Evolutionary conservation across 2,113 vertebrate genomes (phyloP), one percentile per base, ranked within the genome.

Genomic region (Zosterops japonicus): DNA sequence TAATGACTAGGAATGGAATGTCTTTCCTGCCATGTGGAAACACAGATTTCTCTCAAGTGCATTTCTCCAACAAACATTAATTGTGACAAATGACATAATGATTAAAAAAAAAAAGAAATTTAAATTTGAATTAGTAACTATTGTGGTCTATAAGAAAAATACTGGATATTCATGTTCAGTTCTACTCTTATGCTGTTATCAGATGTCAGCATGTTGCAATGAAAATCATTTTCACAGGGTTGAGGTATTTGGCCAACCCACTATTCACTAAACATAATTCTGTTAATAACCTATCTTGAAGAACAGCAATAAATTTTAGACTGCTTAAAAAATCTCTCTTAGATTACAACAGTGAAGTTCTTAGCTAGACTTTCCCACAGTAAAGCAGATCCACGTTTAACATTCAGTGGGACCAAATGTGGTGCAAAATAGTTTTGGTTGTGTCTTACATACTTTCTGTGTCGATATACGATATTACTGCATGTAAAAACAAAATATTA

Each of bases 341-440:
- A 49, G 24, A 47, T 52, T 47, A 78, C 19, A 42, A 11, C 29
- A 56, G 18, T 42, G 31, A 84, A 81, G 16, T 11, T 52, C 22
- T 60, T 52, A 52, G 8, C 31, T 35, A 60, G 33, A 50, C 9
- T 28, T 49, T 70, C 24, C 22, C 14, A 44, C 25, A 29, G 5
- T 60, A 59, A 79, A 83, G 67, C 7, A 83, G 35, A 69, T 44
- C 21, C 33, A 39, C 18, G 10, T 90, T 83, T 35, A 75, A 50
- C 15, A 31, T 12, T 75, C 33, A 76, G 6, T 27, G 3, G 7
- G 57, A 42, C 7, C 29, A 60, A 4, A 5, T 1, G 2, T 1
- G 1, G 39, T 15, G 35, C 8, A 63, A 81, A 76, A 24, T 25
- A 47, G 22, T 59, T 67, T 63, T 85, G 12, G 21, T 59, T 1